Conservation (phyloP, 1,140 invertebrate genomes). For the Lordiphosa mommai region DNA sequence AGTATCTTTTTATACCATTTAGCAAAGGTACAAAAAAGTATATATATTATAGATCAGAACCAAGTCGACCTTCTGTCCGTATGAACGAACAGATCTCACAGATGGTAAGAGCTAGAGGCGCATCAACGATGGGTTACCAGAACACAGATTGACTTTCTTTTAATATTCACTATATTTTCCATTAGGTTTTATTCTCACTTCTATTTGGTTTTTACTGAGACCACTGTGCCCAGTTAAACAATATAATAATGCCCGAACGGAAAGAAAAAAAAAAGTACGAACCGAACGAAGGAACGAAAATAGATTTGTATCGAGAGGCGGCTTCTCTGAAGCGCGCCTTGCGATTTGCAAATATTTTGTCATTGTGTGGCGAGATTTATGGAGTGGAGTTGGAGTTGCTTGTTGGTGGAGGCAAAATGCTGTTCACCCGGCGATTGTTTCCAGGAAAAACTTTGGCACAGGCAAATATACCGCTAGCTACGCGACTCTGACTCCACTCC, state of each 20-base stretch:
- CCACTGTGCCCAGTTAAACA: slow-evolving; percentile 48
- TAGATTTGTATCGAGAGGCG: slow-evolving; percentile 79
- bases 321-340: slow-evolving; percentile 76
- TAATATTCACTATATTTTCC: neutral
- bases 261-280: slow-evolving; percentile 21
- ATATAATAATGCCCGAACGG: slow-evolving; percentile 63
- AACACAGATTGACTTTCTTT: too few species aligned
- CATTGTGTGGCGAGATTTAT: slow-evolving; percentile 79
- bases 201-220: too few species aligned
- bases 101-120: too few species aligned
- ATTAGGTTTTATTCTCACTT: too few species aligned
- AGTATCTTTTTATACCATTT: too few species aligned
- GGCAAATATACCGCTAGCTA: slow-evolving; percentile 71
- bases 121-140: too few species aligned
- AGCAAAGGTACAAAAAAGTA: too few species aligned
- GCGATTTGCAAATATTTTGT: slow-evolving; percentile 79
- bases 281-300: slow-evolving; percentile 52
- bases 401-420: slow-evolving; percentile 40
- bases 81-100: too few species aligned
- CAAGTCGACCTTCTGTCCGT: too few species aligned
- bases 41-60: too few species aligned
- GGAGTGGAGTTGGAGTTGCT: slow-evolving; percentile 53
- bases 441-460: slow-evolving; percentile 66
- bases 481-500: slow-evolving; percentile 22
- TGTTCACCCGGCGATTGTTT: slow-evolving; percentile 62